Percentiles rank a stretch among this genome's conserved stretches.
Evolutionary conservation across 2,797 vertebrate species (phyloP).

Genomic region (Chlorospingus semifuscus): DNA sequence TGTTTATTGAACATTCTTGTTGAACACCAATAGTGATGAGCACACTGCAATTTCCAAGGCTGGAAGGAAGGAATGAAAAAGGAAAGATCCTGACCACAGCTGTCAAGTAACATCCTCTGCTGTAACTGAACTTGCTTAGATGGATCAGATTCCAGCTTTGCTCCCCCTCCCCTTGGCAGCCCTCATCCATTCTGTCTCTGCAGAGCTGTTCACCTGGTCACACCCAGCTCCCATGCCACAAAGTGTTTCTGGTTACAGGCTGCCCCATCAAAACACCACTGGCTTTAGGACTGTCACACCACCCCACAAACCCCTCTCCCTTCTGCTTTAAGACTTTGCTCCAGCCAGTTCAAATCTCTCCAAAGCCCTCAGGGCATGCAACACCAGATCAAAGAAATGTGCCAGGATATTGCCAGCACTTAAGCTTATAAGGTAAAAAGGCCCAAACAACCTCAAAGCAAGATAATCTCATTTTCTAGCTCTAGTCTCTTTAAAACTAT

Average conservation of each 20-base stretch:
- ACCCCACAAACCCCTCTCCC: not conserved
- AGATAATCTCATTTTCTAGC: not conserved
- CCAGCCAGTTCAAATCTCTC: not conserved
- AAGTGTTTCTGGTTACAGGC: not conserved
- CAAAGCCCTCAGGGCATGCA: not conserved
- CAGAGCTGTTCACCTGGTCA: rapidly evolving
- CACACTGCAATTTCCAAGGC: not conserved
- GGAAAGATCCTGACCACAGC: not conserved
- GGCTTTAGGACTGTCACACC: not conserved
- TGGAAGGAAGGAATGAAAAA: not conserved
- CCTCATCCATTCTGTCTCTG: not conserved
- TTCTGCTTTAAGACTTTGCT: not conserved
- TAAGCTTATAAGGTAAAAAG: not conserved
- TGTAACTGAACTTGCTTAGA: not conserved
- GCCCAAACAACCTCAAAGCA: not conserved
- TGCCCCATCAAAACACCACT: rapidly evolving
- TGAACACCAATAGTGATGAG: not conserved
- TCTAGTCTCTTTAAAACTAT: not conserved
- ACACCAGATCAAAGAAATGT: not conserved
- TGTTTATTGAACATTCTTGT: no score
- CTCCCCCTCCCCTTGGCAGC: not conserved
- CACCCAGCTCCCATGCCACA: not conserved
- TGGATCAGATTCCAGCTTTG: not conserved
- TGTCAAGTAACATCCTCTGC: not conserved
- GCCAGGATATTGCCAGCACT: not conserved